Evolutionary conservation across 2,113 vertebrate genomes (phyloP).

Genomic region (Speoplatyrhinus poulsoni): DNA sequence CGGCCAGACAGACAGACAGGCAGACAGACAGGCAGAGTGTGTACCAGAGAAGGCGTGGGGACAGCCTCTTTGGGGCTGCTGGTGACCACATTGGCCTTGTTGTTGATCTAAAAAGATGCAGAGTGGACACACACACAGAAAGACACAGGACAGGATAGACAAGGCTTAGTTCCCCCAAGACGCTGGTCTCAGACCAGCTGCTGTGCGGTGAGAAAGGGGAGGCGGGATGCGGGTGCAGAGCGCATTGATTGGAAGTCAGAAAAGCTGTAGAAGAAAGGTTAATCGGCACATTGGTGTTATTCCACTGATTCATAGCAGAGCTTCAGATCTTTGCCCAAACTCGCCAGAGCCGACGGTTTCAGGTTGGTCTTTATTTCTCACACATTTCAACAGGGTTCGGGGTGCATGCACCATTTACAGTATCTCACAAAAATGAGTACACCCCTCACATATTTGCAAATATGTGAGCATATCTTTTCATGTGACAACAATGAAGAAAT

Average conservation of each 20-base stretch:
- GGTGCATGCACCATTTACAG: too few species aligned
- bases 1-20: conserved; percentile 44
- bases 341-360: too few species aligned
- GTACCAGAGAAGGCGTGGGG: conserved; percentile 95
- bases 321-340: too few species aligned
- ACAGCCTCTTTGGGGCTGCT: conserved; percentile 95
- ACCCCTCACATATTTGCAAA: too few species aligned
- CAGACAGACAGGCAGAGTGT: conserved; percentile 76
- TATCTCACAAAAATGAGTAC: too few species aligned
- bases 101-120: conserved; percentile 93
- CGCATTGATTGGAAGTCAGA: not conserved
- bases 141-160: conserved; percentile 59
- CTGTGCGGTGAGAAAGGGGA: conserved; percentile 31
- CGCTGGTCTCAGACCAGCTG: conserved; percentile 20
- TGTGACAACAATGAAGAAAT: too few species aligned
- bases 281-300: not conserved
- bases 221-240: too few species aligned
- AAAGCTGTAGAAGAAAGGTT: not conserved
- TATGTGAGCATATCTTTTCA: too few species aligned
- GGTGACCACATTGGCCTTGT: conserved; percentile 97
- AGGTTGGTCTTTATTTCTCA: too few species aligned
- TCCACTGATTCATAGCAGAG: too few species aligned
- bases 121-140: conserved; percentile 73
- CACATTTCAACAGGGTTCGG: too few species aligned
- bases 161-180: conserved; percentile 56